Percentiles rank a stretch among this genome's conserved stretches.
Evolutionary conservation across 2,888 invertebrate species (phyloP).

Genomic region (Clistopyga incitator): DNA sequence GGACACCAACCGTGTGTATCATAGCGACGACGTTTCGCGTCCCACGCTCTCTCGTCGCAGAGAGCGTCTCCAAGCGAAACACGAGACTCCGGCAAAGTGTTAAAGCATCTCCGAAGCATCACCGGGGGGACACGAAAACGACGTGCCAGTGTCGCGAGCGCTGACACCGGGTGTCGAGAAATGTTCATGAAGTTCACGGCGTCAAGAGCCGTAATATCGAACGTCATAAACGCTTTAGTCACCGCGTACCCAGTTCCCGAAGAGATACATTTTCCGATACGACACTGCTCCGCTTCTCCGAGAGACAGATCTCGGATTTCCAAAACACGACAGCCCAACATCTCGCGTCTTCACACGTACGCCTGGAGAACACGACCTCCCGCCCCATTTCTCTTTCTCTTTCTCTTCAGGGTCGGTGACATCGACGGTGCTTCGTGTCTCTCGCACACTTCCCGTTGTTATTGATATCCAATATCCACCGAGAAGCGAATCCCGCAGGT

Average conservation of each 20-base stretch:
- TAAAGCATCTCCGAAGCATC: not conserved
- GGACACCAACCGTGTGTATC: not conserved
- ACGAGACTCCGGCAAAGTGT: not conserved
- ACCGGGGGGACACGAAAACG: not conserved
- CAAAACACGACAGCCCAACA: slow-evolving; percentile 2
- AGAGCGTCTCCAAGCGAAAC: slow-evolving; percentile 3
- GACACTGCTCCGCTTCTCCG: too few relatives aligned
- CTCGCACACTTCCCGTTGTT: slow-evolving; percentile 58
- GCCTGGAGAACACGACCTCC: slow-evolving; percentile 16
- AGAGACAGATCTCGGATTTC: slow-evolving; percentile 14
- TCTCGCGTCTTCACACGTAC: not conserved
- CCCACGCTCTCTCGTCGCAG: not conserved
- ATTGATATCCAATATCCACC: slow-evolving; percentile 74
- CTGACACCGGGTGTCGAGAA: slow-evolving; percentile 24
- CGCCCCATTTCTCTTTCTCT: not conserved
- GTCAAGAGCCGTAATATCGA: slow-evolving; percentile 27
- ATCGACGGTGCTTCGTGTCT: slow-evolving; percentile 8
- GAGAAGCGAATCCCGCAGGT: slow-evolving; percentile 2
- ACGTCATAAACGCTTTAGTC: slow-evolving; percentile 23
- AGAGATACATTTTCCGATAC: not conserved
- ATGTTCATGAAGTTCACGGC: slow-evolving; percentile 16
- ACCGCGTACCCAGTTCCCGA: not conserved
- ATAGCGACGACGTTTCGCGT: slow-evolving; percentile 2
- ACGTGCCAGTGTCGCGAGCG: not conserved
- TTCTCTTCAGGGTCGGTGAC: not conserved